Percentiles rank a stretch among this genome's conserved stretches.
phyloP scores from a whole-genome alignment of 1,140 invertebrate genomes.

The Calliopsis andreniformis region DNA sequence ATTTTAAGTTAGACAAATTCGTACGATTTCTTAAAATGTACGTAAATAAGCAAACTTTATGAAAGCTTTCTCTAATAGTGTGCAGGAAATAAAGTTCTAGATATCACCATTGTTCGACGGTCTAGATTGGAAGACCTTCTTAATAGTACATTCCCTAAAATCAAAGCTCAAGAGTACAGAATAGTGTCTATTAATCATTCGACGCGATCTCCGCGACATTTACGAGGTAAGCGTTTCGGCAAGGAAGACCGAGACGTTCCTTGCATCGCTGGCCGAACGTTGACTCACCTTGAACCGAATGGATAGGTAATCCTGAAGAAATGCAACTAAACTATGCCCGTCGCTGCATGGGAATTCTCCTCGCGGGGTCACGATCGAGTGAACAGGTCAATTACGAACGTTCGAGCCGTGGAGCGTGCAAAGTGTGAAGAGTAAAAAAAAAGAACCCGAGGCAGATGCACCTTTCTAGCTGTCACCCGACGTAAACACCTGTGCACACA shows the following conservation, averaged over 20 bases:
- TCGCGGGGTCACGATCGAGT: neutral
- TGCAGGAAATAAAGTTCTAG: no score
- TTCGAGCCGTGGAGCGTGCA: neutral
- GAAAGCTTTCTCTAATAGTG: no score
- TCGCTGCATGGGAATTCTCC: neutral
- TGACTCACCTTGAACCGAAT: conserved; percentile 56
- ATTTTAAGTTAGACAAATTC: no score
- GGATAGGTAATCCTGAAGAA: conserved; percentile 20
- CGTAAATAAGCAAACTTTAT: no score
- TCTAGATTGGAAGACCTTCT: no score
- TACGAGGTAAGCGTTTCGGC: neutral
- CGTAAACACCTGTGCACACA: conserved; percentile 48
- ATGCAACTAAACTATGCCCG: conserved; percentile 10
- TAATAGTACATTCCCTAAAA: neutral
- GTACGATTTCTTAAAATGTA: no score
- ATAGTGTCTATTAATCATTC: no score
- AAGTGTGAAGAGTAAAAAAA: neutral
- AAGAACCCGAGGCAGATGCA: conserved; percentile 35
- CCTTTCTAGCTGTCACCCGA: conserved; percentile 42
- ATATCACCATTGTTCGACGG: no score
- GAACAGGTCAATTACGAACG: neutral
- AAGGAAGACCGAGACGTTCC: conserved; percentile 6
- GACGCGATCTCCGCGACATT: neutral
- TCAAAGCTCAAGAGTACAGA: no score
- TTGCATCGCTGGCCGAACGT: conserved; percentile 28